Conservation (phyloP, 92 coral and sea anemone species). For the Heteractis magnifica region DNA sequence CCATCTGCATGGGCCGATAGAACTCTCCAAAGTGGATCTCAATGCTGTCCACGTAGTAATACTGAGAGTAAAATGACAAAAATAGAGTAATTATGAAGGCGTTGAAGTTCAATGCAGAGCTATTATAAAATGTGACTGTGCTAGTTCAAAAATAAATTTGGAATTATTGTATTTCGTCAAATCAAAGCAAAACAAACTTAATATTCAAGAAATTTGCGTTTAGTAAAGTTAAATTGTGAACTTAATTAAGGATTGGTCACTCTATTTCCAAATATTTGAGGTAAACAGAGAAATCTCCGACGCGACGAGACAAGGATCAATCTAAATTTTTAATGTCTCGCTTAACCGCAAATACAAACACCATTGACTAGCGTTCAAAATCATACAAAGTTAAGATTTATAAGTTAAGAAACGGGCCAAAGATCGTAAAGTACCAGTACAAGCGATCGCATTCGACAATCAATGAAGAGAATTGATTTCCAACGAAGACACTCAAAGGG, state of each 20-base stretch:
- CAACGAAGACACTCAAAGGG: not conserved
- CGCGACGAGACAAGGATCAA: not conserved
- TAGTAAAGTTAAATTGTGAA: not conserved
- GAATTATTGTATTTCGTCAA: no score
- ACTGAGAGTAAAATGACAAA: conserved; percentile 43
- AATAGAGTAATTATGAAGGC: not conserved
- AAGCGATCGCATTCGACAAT: not conserved
- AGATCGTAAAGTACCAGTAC: conserved; percentile 9
- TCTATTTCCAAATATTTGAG: not conserved
- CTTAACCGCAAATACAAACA: conserved; percentile 15
- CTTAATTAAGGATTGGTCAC: not conserved
- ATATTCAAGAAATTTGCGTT: not conserved
- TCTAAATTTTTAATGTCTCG: conserved; percentile 15
- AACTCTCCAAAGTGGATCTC: conserved; percentile 81
- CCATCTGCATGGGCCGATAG: conserved; percentile 81
- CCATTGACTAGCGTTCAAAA: not conserved
- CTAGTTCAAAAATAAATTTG: not conserved
- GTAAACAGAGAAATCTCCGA: not conserved
- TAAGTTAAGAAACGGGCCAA: not conserved
- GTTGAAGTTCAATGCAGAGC: not conserved
- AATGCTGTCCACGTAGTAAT: conserved; percentile 65
- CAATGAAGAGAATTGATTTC: not conserved
- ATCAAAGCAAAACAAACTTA: no score
- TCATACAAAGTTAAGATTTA: not conserved
- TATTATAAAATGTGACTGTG: not conserved